Evolutionary conservation across 2,113 vertebrate species (phyloP), one percentile per base, ranked within the genome.

Genomic region (Jacana jacana): DNA sequence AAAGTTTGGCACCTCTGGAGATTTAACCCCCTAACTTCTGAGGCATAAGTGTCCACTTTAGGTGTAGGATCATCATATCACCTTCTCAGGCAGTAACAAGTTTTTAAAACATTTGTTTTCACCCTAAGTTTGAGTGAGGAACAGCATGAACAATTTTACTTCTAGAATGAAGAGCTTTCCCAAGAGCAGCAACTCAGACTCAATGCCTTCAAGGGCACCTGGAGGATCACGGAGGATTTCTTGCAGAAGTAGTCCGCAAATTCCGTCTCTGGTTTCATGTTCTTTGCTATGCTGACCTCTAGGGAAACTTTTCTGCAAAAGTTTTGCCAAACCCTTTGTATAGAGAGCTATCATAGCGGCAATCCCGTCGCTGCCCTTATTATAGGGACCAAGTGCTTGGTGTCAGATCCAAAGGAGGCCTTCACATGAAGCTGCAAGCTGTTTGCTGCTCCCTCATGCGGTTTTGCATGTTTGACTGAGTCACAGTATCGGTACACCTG

Each of bases 211-310:
- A 6, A 54, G 11, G 17, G 15, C 18, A 39, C 10, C 9, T 46
- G 42, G 28, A 71, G 42, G 13, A 81, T 66, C 51, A 71, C 6
- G 30, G 16, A 49, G 40, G 23, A 33, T 60, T 77, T 93, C 55
- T 70, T 81, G 17, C 35, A 72, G 55, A 30, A 66, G 14, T 64
- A 35, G 10, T 54, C 0, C 25, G 9, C 3, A 1, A 63, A 65
- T 66, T 77, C 24, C 23, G 11, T 17, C 49, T 73, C 31, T 61
- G 16, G 5, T 55, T 92, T 81, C n/a, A 39, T 79, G 11, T 22
- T 75, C 64, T 81, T 87, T 95, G 55, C 73, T 87, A 6, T 79
- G 73, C 52, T 97, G 93, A 91, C 87, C 95, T 87, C 91, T 95
- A 94, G 87, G 66, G 87, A 93, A 87, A 75, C 13, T 28, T 69